Evolutionary conservation across 2,888 invertebrate species (phyloP), one percentile per base, ranked within the genome.

Genomic region (Tachina fera): DNA sequence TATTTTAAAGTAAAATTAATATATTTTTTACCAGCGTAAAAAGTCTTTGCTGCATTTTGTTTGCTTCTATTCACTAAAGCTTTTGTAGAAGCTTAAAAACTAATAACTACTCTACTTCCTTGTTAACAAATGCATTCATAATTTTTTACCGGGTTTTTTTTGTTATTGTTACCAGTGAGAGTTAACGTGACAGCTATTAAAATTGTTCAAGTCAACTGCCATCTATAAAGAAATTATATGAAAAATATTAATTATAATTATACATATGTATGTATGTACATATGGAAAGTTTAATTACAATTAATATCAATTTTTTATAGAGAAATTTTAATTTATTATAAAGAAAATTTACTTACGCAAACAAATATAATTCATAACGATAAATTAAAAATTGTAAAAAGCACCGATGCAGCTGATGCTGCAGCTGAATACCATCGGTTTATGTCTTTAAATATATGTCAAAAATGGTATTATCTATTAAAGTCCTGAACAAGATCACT

Each of bases 71-170:
- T 19, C 16, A 67, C n/a, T 58, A 16, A 68, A 31, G 58, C 5
- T 6, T 45, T 71, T 39, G 47, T n/a, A 71, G 31, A 58, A 58
- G 56, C 31, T 58, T 58, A 31, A 22, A 8, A 71, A 45, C 4
- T n/a, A n/a, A 41, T 13, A 72, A 60, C 31, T 49, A 39, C 8
- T 22, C 9, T 22, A 65, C 16, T 72, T 72, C 60, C 72, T 72
- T 49, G 39, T 72, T 60, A 16, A 14, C 39, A 41, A 60, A 47
- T 58, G 45, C 45, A 31, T 9, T 43, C 4, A 53, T 1, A 3
- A n/a, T 11, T 10, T 47, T 16, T 47, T 39, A 31, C 0, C 31
- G 0, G 31, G 31, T 0, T 67, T 49, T 43, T n/a, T n/a, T 70
- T 70, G 53, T 13, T 47, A 14, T 22, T 58, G 9, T 60, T 45